Base-by-base conservation (phyloP, 2,888 invertebrate genomes). In the Tetranychus piercei region DNA sequence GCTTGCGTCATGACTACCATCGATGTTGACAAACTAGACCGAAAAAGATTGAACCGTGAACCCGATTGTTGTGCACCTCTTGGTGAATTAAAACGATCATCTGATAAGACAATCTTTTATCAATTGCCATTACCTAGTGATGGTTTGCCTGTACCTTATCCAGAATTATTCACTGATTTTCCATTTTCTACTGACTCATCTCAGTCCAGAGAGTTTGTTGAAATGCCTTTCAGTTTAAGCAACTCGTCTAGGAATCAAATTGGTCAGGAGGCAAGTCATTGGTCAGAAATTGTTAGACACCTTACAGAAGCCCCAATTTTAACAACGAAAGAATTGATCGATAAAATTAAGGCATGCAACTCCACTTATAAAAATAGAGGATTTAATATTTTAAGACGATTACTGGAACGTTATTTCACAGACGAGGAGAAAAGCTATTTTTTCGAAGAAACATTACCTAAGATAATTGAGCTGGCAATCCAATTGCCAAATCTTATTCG, bases 311-410 rank as follows among this genome's bases (percentile, higher is more conserved):
- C 15, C 0, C 11, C 64, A 22, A 70, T 76, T 55, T 18, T 20
- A 18, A 75, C 23, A 23, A 44, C 20, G 5, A 22, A 71, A n/a
- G 44, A 73, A 45, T 75, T 76, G 11, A 74, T 74, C 7, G 43
- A 64, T 34, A 65, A 64, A n/a, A 76, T 76, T 22, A 75, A 76
- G 67, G 55, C 55, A 20, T 76, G 75, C 22, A 76, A 76, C 43
- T 71, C 73, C 1, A 65, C 44, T 1, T 20, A 70, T n/a, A 55
- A 34, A 18, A 67, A 73, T 18, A 3, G 44, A 18, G 6, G n/a
- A 8, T 75, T 76, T 34, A 45, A 71, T 71, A 55, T 76, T 34
- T 71, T 76, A 34, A 55, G 15, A 15, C 55, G 2, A 9, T 6
- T 15, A 5, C 2, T 55, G 9, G 15, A 55, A 6, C 0, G 7